Percentiles rank a stretch among this genome's conserved stretches.
These are phyloP conservation scores for Iselma pallidipennis DNA, from an alignment of 2,888 invertebrate genomes.

Conservation along the genomic window DNA sequence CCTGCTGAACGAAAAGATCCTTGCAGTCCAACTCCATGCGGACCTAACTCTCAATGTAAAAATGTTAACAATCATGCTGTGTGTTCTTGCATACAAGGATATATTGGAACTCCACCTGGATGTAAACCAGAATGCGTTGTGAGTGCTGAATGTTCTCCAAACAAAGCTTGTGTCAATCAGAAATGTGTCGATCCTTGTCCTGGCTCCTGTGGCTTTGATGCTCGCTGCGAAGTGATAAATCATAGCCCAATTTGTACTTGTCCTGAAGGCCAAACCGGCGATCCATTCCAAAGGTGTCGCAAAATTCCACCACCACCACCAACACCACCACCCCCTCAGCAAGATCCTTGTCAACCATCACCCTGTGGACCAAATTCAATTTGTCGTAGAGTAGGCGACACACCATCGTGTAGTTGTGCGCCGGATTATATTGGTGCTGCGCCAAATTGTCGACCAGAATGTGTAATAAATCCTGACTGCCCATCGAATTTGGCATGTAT, in stretches of 20 bases:
- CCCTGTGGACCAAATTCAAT: constrained; percentile 83
- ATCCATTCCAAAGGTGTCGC: constrained; percentile 77
- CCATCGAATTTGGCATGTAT: constrained; percentile 77
- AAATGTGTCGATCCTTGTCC: constrained; percentile 63
- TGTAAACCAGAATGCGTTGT: constrained; percentile 61
- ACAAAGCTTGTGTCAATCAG: constrained; percentile 59
- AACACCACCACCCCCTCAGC: constrained; percentile 48
- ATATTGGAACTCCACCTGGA: constrained; percentile 61
- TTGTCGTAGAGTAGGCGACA: constrained; percentile 68
- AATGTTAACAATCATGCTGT: constrained; percentile 58
- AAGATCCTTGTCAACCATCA: constrained; percentile 72
- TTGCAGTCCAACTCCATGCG: constrained; percentile 60
- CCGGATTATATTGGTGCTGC: constrained; percentile 77
- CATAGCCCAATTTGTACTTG: constrained; percentile 63
- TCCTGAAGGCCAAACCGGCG: constrained; percentile 66
- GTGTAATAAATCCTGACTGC: constrained; percentile 81
- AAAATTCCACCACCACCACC: constrained; percentile 58
- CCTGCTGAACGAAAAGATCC: constrained; percentile 48
- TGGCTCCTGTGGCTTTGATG: constrained; percentile 60
- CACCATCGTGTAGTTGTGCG: constrained; percentile 77
- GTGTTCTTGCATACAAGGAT: constrained; percentile 59
- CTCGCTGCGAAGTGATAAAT: constrained; percentile 61
- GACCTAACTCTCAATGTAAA: constrained; percentile 61
- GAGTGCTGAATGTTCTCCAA: constrained; percentile 59
- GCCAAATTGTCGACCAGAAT: constrained; percentile 82